phyloP scores from a whole-genome alignment of 2,113 vertebrate genomes.

The Bettongia penicillata region DNA sequence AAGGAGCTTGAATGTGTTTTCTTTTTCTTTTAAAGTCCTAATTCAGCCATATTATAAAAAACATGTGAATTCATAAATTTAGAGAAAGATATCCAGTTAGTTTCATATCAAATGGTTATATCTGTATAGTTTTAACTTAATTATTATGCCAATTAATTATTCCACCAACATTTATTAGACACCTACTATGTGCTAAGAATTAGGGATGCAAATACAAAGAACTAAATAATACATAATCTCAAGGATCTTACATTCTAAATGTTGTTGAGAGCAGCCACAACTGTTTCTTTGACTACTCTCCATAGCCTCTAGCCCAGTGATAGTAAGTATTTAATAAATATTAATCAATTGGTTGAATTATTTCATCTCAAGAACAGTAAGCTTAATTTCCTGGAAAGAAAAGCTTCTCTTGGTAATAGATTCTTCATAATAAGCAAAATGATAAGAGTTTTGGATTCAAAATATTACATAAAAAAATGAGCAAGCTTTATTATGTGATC shows the following conservation, averaged over 20 bases:
- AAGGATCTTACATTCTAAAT: not conserved
- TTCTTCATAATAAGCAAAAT: conserved; percentile 24
- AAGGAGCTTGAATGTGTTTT: conserved; percentile 34
- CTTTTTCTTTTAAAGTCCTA: conserved; percentile 26
- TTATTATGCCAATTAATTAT: conserved; percentile 28
- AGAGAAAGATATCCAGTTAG: conserved; percentile 39
- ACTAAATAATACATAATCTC: not conserved
- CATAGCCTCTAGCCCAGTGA: not conserved
- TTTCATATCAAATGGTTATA: conserved; percentile 11
- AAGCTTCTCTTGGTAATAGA: conserved; percentile 47
- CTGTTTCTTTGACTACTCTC: conserved; percentile 18
- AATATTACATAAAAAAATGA: conserved; percentile 17
- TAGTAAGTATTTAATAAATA: conserved; percentile 38
- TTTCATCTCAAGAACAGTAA: conserved; percentile 33
- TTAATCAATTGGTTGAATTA: conserved; percentile 18
- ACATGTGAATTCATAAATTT: conserved; percentile 26
- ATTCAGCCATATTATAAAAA: conserved; percentile 39
- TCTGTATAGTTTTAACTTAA: not conserved
- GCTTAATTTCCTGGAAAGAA: not conserved
- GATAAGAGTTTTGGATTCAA: conserved; percentile 2
- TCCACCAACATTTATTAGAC: not conserved
- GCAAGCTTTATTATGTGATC: conserved; percentile 34
- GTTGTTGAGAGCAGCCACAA: not conserved
- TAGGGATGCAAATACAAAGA: not conserved
- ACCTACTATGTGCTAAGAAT: not conserved